Evolutionary conservation across 2,797 vertebrate genomes (phyloP), one percentile per base, ranked within the genome.

Genomic region (Pseudomugil gertrudae): DNA sequence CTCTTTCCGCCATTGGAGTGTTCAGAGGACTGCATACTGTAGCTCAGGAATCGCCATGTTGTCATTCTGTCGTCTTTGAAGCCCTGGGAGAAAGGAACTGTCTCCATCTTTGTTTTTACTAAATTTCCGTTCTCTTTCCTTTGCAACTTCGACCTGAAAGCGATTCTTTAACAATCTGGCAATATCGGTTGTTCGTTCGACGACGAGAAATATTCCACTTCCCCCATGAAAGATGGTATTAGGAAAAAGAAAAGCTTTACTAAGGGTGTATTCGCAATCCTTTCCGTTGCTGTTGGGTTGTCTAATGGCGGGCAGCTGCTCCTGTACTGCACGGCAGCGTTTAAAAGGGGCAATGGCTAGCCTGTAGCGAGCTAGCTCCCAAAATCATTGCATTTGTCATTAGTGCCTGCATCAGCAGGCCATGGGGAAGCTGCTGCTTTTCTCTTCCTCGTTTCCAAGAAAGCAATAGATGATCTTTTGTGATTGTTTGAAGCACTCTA

Each of bases 51-150:
- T 91, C 94, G 93, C 94, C 94, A 95, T 95, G 93, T 94, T 95
- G 94, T 94, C 92, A 92, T 91, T 91, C 92, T 92, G 92, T 92
- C 89, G 91, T 93, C 92, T 93, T 90, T 93, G 93, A 89, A 92
- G 92, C 90, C 80, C 87, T 87, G 89, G 86, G 89, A 92, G 91
- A 88, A 90, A 90, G 90, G 85, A 92, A 93, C 92, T 58, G 90
- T 92, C 93, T 94, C 93, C 93, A 94, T 94, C 93, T 95, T 95
- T 94, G 93, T 93, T 91, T 93, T 88, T 86, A 84, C 88, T 92
- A 92, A 84, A 91, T 93, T 92, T 94, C 93, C 93, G 91, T 87
- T 91, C 84, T 83, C 87, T 89, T 79, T 89, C 89, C 89, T 89
- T 88, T 85, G 84, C 83, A 87, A 87, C 87, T 80, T 90, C 87